Evolutionary conservation across 2,888 invertebrate species (phyloP), one percentile per base, ranked within the genome.

Genomic region (Polyommatus iphigenia): DNA sequence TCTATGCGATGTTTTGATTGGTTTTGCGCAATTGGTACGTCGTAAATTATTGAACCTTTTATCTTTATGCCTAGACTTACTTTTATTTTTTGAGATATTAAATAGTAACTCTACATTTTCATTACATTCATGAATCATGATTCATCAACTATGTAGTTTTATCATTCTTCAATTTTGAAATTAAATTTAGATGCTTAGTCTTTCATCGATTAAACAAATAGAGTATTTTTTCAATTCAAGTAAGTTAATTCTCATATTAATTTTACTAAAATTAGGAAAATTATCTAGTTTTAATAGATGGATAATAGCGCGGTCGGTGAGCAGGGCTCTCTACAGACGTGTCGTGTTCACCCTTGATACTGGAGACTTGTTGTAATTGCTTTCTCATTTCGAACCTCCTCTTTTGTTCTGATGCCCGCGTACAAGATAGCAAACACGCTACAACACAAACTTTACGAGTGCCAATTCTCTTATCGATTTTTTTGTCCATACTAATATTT

Each of bases 311-410:
- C 29, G 67, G 32, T 78, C 18, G 83, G 82, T 87, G 85, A 84
- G 81, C 32, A 81, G 76, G 59, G 83, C 81, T 83, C 85, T 79
- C 82, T 80, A 82, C 77, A 78, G 81, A 81, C 86, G 87, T 88
- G 88, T 89, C 88, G 83, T 86, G 80, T 88, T 87, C 86, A 85
- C 88, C 87, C 83, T 85, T 85, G 87, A 85, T 84, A 89, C 86
- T 81, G 84, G 87, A 89, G 87, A 82, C 81, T 85, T 85, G 83
- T 84, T 85, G 87, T 89, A 90, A 90, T 89, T 90, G 89, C 88
- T 89, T 85, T 85, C 85, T 83, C 84, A 82, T 88, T 87, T 82
- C 83, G 81, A 82, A 80, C 82, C 85, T 83, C 84, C 84, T 88
- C 89, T 89, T 88, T 87, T 88, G 89, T 88, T 54, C 50, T 75